Percentiles rank a stretch among this genome's conserved stretches.
phyloP scores from a whole-genome alignment of 2,113 vertebrate species.

The Malurus cyaneus region DNA sequence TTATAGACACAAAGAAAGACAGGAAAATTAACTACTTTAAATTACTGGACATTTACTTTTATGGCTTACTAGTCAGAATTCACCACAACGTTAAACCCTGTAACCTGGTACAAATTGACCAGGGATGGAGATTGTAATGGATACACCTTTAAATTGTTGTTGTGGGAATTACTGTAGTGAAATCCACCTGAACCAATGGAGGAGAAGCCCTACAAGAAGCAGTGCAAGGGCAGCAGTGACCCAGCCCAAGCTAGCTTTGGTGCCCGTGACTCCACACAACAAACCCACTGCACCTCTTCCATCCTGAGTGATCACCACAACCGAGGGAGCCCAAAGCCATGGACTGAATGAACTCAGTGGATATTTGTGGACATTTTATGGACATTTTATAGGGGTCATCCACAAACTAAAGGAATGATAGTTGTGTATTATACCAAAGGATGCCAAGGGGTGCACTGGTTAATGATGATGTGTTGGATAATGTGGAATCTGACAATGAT shows the following conservation, averaged over 20 bases:
- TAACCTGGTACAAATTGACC: not conserved
- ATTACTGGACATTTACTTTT: not conserved
- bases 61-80: not conserved
- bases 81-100: not conserved
- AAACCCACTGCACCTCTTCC: not conserved
- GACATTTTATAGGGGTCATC: not conserved
- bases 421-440: not conserved
- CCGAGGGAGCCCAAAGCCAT: not conserved
- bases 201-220: not conserved
- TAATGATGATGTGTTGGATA: not conserved
- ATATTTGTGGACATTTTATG: not conserved
- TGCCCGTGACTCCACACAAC: not conserved
- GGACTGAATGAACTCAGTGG: not conserved
- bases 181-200: not conserved
- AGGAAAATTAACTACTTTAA: not conserved
- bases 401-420: not conserved
- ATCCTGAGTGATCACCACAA: too few relatives aligned
- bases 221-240: not conserved
- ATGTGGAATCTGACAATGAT: not conserved
- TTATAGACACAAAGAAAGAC: not conserved
- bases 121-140: not conserved
- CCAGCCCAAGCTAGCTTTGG: not conserved
- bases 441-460: accelerated
- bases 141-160: not conserved
- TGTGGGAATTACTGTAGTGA: not conserved